These are phyloP conservation scores for Temnothorax nylanderi DNA, from an alignment of 1,140 invertebrate species.

Conservation along the genomic window DNA sequence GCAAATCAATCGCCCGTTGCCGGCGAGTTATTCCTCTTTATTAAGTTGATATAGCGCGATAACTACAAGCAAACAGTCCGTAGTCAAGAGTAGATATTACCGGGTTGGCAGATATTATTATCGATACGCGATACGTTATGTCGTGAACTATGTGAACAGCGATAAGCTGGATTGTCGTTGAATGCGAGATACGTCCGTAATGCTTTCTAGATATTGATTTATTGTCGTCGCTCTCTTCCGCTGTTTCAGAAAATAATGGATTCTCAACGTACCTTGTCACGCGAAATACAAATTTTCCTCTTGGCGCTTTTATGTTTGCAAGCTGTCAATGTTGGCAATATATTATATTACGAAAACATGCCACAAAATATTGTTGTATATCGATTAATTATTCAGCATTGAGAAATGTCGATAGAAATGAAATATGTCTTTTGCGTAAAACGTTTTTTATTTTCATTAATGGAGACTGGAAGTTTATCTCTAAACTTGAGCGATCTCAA, in stretches of 20 bases:
- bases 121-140: conserved; percentile 42
- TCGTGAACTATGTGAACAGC: conserved; percentile 43
- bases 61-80: conserved; percentile 45
- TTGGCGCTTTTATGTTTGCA: background rate
- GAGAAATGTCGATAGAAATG: background rate
- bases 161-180: conserved; percentile 49
- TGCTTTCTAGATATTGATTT: conserved; percentile 53
- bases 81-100: conserved; percentile 40
- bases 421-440: background rate
- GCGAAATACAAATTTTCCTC: background rate
- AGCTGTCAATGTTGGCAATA: background rate
- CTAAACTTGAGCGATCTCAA: background rate
- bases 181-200: conserved; percentile 41
- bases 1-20: conserved; percentile 22
- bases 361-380: background rate
- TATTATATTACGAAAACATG: background rate
- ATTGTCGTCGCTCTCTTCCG: conserved; percentile 17
- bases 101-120: conserved; percentile 55
- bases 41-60: conserved; percentile 51
- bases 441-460: background rate
- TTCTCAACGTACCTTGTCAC: background rate
- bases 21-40: conserved; percentile 48
- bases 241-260: conserved; percentile 21
- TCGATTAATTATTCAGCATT: background rate
- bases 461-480: background rate